Conservation (phyloP, 2,888 invertebrate genomes). For the Ecliptopera silaceata region DNA sequence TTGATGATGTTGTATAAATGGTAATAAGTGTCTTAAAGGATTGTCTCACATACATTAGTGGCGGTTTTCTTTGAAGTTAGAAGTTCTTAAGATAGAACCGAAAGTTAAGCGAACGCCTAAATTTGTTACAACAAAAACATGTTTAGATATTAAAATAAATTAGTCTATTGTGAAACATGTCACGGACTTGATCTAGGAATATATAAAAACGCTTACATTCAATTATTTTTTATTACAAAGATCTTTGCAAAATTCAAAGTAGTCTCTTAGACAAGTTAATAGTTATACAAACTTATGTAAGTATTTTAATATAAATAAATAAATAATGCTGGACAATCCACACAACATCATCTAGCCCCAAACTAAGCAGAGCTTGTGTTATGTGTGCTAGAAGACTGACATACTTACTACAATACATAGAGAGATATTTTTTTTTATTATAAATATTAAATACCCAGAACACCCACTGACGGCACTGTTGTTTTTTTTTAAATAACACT, state of each 20-base stretch:
- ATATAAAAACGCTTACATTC: neutral
- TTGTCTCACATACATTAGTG: constrained; percentile 62
- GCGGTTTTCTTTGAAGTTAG: constrained; percentile 50
- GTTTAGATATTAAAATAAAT: no score
- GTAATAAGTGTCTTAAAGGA: constrained; percentile 50
- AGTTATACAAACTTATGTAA: no score
- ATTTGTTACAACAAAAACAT: neutral
- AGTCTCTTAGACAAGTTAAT: constrained; percentile 24
- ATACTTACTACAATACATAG: no score
- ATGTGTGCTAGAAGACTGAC: no score
- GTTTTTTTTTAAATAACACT: no score
- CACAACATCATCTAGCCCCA: no score
- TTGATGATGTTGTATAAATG: constrained; percentile 52
- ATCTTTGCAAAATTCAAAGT: constrained; percentile 26
- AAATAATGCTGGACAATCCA: no score
- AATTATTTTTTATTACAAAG: constrained; percentile 10
- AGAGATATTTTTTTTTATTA: no score
- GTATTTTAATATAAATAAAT: no score
- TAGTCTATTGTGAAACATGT: neutral
- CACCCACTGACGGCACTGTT: no score
- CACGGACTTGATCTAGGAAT: constrained; percentile 8
- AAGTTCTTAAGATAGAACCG: constrained; percentile 24
- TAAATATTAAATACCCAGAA: no score
- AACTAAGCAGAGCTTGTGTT: no score
- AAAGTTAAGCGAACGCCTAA: constrained; percentile 22